These are phyloP conservation scores for Liopterus haemorrhoidalis DNA, from an alignment of 2,888 invertebrate genomes.

Conservation along the genomic window DNA sequence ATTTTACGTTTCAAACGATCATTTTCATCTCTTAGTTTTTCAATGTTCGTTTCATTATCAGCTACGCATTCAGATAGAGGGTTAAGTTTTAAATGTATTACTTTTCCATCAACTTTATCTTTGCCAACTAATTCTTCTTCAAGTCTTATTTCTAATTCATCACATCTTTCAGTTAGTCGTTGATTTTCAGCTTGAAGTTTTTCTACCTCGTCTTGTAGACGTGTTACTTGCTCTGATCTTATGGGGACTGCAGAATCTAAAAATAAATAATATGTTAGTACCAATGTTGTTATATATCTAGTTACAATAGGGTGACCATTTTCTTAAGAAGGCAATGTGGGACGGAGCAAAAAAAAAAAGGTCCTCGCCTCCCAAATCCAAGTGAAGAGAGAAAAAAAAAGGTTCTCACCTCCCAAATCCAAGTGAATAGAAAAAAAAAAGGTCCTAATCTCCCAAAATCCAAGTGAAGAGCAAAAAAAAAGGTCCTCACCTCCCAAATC, in stretches of 20 bases:
- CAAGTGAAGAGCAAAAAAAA: no score
- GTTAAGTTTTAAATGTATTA: slow-evolving; percentile 66
- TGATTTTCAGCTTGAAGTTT: slow-evolving; percentile 47
- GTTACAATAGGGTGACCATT: no score
- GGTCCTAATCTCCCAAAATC: no score
- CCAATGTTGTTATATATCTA: no score
- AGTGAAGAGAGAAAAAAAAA: no score
- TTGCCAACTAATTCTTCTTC: slow-evolving; percentile 48
- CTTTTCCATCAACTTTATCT: slow-evolving; percentile 41
- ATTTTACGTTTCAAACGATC: slow-evolving; percentile 52
- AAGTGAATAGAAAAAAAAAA: no score
- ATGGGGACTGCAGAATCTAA: slow-evolving; percentile 38
- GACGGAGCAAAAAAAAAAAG: no score
- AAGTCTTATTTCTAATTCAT: slow-evolving; percentile 61
- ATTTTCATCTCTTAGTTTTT: slow-evolving; percentile 65
- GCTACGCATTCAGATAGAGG: slow-evolving; percentile 65
- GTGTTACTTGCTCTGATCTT: slow-evolving; percentile 51
- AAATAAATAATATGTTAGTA: slow-evolving; percentile 7
- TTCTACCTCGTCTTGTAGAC: slow-evolving; percentile 57
- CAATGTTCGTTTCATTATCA: slow-evolving; percentile 59
- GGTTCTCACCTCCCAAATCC: no score
- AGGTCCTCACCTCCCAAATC: no score
- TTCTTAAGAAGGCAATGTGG: no score
- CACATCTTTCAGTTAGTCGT: slow-evolving; percentile 48
- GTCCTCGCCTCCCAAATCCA: no score